A percentile compares a stretch with the other conserved stretches of the same genome.
Evolutionary conservation across 2,113 vertebrate genomes (phyloP).

Genomic region (Acrocephalus kingi): DNA sequence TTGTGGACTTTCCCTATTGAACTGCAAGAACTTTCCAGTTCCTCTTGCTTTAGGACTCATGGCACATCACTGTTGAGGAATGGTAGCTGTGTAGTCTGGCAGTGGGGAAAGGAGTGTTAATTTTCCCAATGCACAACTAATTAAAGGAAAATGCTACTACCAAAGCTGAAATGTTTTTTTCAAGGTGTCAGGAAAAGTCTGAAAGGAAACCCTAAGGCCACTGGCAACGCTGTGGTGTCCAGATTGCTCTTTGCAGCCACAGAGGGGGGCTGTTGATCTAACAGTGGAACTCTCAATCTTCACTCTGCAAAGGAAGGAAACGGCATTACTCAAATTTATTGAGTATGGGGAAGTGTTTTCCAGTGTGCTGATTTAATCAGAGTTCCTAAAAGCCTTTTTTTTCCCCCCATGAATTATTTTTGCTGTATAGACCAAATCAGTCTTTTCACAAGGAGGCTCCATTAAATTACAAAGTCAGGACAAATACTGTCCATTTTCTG

Average conservation of each 20-base stretch:
- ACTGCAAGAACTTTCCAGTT: not conserved
- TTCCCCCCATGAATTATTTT: not conserved
- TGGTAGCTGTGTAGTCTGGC: not conserved
- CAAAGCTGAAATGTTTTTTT: not conserved
- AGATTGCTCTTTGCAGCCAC: not conserved
- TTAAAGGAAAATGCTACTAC: not conserved
- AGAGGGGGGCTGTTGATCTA: slow-evolving; percentile 38
- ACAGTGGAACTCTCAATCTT: not conserved
- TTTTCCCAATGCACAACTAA: not conserved
- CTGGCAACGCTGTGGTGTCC: not conserved
- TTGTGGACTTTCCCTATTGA: not conserved
- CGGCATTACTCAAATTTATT: not conserved
- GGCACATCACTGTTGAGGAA: not conserved
- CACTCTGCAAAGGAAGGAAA: not conserved
- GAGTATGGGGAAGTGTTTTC: not conserved
- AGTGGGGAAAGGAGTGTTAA: not conserved
- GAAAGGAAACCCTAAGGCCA: not conserved
- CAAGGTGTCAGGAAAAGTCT: not conserved
- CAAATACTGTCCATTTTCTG: not conserved
- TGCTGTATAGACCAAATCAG: not conserved
- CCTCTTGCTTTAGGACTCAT: not conserved
- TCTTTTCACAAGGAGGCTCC: not conserved
- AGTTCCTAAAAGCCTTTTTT: not conserved
- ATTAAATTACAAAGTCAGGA: not conserved
- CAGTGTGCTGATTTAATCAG: not conserved